Base-by-base conservation (phyloP, 2,113 vertebrate species). In the Pagrus major region DNA sequence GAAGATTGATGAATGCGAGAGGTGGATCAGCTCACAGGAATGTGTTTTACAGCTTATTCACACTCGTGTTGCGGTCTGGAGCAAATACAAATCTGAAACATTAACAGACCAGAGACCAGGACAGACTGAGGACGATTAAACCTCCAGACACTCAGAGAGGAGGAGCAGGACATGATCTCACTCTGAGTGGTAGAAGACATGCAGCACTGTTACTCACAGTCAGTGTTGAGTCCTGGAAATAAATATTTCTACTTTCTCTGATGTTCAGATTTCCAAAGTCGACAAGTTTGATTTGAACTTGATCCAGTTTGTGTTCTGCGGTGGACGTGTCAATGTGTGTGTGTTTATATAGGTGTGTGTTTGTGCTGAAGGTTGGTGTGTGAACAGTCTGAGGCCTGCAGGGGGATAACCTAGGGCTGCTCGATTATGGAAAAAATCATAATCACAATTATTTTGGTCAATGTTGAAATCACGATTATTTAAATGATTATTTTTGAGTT, bases 341-440 rank as follows among this genome's bases (percentile, higher is more conserved):
- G 37, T 39, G 37, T 39, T 39, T 11, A 1, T 39, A 39, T 2
- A 39, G 11, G 55, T 58, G 49, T 12, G 20, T 23, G 9, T 51
- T n/a, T 54, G 23, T 64, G 33, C 23, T 52, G 33, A 9, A 42
- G 31, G 42, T 14, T 9, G 16, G 2, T 18, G 35, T 70, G 6
- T 61, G 66, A 8, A 8, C 23, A 11, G 21, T 76, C 29, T 5
- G 66, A 60, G 76, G 77, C 60, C 66, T 71, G 65, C 18, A 65
- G 16, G 42, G 68, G 55, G 29, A 71, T n/a, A 58, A 33, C 6
- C 59, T 71, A n/a, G n/a, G n/a, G n/a, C n/a, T n/a, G n/a, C n/a
- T n/a, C n/a, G n/a, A n/a, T n/a, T n/a, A n/a, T n/a, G n/a, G n/a
- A n/a, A n/a, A n/a, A n/a, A n/a, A n/a, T n/a, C n/a, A n/a, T n/a